Conservation (phyloP, 2,113 vertebrate genomes). For the Rhinopomastus cyanomelas region DNA sequence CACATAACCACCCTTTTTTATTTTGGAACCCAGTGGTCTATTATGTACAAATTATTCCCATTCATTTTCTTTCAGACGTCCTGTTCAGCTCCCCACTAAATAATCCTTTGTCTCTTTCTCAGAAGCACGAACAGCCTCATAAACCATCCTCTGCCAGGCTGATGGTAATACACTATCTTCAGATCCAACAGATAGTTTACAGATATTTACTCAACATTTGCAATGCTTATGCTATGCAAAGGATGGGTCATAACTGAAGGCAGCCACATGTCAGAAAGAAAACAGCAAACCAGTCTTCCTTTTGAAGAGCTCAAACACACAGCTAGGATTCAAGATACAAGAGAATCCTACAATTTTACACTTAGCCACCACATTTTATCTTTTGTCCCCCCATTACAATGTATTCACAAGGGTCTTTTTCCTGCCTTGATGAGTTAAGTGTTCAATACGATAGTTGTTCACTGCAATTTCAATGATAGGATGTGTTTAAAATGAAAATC, state of each 20-base stretch:
- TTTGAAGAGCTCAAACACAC: not conserved
- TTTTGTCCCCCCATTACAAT: not conserved
- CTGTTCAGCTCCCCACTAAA: not conserved
- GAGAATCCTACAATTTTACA: not conserved
- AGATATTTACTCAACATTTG: not conserved
- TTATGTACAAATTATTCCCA: not conserved
- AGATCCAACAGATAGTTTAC: not conserved
- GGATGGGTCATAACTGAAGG: not conserved
- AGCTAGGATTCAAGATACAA: not conserved
- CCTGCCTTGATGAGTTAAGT: not conserved
- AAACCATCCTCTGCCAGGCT: not conserved
- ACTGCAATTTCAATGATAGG: not conserved
- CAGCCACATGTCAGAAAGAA: not conserved
- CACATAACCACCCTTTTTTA: not conserved
- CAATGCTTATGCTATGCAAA: not conserved
- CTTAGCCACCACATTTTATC: not conserved
- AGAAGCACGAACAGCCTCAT: not conserved
- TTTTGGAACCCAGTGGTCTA: not conserved
- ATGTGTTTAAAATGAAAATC: not conserved
- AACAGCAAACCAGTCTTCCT: not conserved
- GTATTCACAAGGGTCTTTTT: not conserved
- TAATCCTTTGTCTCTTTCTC: not conserved
- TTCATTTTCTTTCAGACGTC: not conserved
- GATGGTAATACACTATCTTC: not conserved
- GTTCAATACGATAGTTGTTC: not conserved